Evolutionary conservation across 2,888 invertebrate species (phyloP), one percentile per base, ranked within the genome.

Genomic region (Caenorhabditis panamensis): DNA sequence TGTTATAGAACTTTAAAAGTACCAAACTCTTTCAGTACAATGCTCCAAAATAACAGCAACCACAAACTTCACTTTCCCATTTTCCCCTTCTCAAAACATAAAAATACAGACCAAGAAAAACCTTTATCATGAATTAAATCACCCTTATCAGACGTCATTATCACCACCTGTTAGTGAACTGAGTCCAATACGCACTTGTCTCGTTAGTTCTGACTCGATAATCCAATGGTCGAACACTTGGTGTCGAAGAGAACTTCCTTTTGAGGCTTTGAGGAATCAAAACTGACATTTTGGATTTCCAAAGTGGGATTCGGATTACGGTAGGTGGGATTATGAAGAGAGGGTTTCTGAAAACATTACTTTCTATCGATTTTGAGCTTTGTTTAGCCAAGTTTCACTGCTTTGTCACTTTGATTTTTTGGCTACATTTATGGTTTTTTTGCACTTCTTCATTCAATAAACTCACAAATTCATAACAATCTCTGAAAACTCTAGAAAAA

Each of bases 181-280:
- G 71, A 8, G 41, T 54, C 71, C 71, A 71, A n/a, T 71, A 71
- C 13, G 56, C 44, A 41, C 56, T 71, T 37, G 71, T 22, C 9
- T 71, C 71, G 28, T 71, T 54, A 0, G n/a, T 20, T n/a, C 62
- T 28, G 2, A 62, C 54, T 16, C 54, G 41, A 44, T 71, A 71
- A n/a, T 71, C 71, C 47, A 71, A 13, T 4, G 72, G 72, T 47
- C 63, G 54, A 16, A 72, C 49, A n/a, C 37, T 56, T 13, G 22
- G 22, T 0, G 41, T 20, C 0, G 28, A 16, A 6, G 26, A 26
- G 5, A 63, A 49, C 31, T 31, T 22, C 6, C n/a, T 36, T 9
- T 53, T 28, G 2, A 72, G 2, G 2, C 53, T 1, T 2, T 2
- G 6, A 0, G 72, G 72, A 1, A 72, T 8, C 8, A 56, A n/a